These are phyloP conservation scores for Pterois miles DNA, from an alignment of 2,797 vertebrate species.

Conservation along the genomic window DNA sequence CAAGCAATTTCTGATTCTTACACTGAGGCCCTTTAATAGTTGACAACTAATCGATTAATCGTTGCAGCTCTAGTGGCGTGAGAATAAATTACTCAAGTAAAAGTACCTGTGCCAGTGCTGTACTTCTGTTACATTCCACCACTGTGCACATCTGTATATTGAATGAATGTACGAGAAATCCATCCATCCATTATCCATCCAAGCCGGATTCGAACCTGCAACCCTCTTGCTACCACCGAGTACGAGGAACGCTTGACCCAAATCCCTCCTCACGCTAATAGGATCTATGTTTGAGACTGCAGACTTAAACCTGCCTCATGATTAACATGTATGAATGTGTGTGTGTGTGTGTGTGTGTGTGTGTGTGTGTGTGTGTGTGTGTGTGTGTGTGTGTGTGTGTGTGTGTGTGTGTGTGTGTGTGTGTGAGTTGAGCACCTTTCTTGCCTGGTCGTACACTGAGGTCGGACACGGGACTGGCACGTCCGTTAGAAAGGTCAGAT, in stretches of 20 bases:
- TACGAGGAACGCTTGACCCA: conserved; percentile 51
- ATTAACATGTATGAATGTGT: conserved; percentile 12
- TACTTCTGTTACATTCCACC: too few relatives aligned
- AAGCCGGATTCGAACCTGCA: too few relatives aligned
- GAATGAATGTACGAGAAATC: conserved; percentile 15
- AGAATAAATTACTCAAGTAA: too few relatives aligned
- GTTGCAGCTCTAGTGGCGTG: too few relatives aligned
- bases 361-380: conserved; percentile 23
- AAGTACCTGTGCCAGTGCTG: neutral
- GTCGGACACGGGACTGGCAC: conserved; percentile 89
- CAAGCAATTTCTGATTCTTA: too few relatives aligned
- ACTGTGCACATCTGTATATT: neutral
- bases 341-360: conserved; percentile 28
- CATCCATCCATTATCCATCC: too few relatives aligned
- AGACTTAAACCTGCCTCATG: conserved; percentile 34
- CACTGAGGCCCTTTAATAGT: too few relatives aligned
- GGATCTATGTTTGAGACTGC: conserved; percentile 54
- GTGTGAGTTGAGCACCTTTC: conserved; percentile 85
- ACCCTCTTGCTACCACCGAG: too few relatives aligned
- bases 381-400: neutral
- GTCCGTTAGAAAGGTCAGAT: conserved; percentile 91
- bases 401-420: neutral
- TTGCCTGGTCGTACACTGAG: conserved; percentile 86
- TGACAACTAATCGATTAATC: too few relatives aligned
- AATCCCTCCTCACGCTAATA: conserved; percentile 63